A percentile compares a stretch with the other conserved stretches of the same genome.
Conservation (phyloP, 2,113 vertebrate species). For the Anhinga rufa region DNA sequence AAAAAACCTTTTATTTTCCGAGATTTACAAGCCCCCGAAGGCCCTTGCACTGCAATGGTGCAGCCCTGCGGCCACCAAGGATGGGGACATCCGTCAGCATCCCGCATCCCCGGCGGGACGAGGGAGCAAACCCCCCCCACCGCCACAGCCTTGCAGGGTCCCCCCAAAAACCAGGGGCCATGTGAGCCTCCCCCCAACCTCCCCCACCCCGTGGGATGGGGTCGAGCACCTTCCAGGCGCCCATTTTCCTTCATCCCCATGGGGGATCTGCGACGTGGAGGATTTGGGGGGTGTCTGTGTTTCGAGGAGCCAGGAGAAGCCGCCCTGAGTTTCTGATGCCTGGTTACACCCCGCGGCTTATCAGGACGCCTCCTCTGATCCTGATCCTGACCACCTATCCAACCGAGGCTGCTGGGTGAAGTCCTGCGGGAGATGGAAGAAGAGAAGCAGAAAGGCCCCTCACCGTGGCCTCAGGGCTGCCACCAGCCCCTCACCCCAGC, state of each 20-base stretch:
- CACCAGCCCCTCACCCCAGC: fast-evolving
- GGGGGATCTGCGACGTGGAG: fast-evolving
- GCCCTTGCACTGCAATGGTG: neutral
- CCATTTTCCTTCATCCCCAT: neutral
- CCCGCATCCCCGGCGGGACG: fast-evolving
- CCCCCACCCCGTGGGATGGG: neutral
- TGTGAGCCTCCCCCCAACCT: fast-evolving
- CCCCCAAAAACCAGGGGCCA: neutral
- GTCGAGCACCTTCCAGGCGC: neutral
- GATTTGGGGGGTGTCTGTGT: fast-evolving
- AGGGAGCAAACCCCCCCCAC: neutral
- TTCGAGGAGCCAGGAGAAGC: fast-evolving
- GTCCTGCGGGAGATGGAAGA: neutral
- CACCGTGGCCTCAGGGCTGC: neutral
- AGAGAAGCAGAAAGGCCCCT: neutral
- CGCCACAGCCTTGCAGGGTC: fast-evolving
- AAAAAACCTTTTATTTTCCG: neutral
- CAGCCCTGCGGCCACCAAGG: neutral
- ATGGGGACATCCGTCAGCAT: neutral
- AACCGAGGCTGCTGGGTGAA: neutral
- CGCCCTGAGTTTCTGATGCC: neutral
- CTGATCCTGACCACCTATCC: fast-evolving
- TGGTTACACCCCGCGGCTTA: fast-evolving
- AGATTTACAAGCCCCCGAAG: neutral
- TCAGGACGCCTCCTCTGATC: neutral